These are phyloP conservation scores for Colistium nudipinnis DNA, from an alignment of 2,113 vertebrate genomes.

Conservation along the genomic window DNA sequence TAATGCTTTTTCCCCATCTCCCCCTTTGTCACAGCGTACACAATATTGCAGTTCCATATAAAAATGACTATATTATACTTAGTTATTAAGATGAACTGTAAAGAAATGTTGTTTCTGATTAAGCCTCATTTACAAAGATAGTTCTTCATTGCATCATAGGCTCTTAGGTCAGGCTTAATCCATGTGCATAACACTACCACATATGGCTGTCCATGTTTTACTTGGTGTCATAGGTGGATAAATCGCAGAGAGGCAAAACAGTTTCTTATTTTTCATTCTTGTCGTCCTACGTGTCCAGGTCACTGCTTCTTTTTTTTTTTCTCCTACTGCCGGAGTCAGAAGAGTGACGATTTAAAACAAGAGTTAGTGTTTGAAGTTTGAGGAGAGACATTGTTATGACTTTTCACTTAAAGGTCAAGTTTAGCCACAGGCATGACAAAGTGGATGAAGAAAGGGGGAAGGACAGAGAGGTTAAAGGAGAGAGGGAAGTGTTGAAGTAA, in stretches of 20 bases:
- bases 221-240: conserved; percentile 58
- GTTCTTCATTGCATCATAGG: not conserved
- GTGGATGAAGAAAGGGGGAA: conserved; percentile 40
- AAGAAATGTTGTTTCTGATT: fast-evolving
- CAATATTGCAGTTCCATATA: not conserved
- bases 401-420: conserved; percentile 72
- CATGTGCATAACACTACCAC: conserved; percentile 30
- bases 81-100: no score
- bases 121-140: not conserved
- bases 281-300: conserved; percentile 65
- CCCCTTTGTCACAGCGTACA: not conserved
- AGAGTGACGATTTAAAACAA: conserved; percentile 66
- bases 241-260: conserved; percentile 59
- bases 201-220: conserved; percentile 59
- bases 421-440: conserved; percentile 71
- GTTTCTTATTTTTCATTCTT: conserved; percentile 69
- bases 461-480: conserved; percentile 42
- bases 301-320: conserved; percentile 33
- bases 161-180: conserved; percentile 13
- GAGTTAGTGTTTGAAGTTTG: conserved; percentile 72
- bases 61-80: not conserved
- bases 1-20: no score
- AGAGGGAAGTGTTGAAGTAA: conserved; percentile 70
- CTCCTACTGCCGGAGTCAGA: conserved; percentile 59
- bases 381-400: conserved; percentile 76